Base-by-base conservation (phyloP, 2,888 invertebrate genomes). In the Aphrophora alni region DNA sequence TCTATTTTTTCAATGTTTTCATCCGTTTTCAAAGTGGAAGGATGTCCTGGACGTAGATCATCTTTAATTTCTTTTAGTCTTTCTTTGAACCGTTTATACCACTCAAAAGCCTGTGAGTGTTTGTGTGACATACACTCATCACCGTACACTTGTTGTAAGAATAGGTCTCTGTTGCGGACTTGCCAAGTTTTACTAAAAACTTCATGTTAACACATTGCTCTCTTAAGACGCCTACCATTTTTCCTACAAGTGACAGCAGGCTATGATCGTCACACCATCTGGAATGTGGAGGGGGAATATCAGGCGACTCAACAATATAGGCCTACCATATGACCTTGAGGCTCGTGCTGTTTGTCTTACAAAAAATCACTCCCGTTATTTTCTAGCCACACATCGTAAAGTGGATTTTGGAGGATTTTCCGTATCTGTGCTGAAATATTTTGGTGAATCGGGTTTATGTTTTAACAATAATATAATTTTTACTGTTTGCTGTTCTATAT, bases 11-110 rank as follows among this genome's bases (percentile, higher is more conserved):
- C 28, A 27, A 71, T 26, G 26, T 71, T 71, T 21, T 71, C 71
- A 25, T 71, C 71, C 71, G 71, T 71, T 71, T 72, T 27, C 28
- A 28, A 27, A 14, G 72, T 25, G 27, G 72, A 27, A 72, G 72
- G 72, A 14, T 14, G 28, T 27, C 28, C 72, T 27, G 28, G 72
- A 8, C 12, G 72, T 28, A 27, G 21, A 27, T 72, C 72, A 72
- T 72, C 71, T 71, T 71, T 24, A 17, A n/a, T 14, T 3, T 25
- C 71, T 25, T 71, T 8, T 33, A 3, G 33, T 8, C 33, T 33
- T 33, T 33, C 33, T 33, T 33, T 33, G 33, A 33, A 33, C 3
- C 33, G 33, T 33, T 44, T 44, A 44, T 14, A 14, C 72, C 72
- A 7, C 28, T 72, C 14, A 72, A 72, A 72, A 27, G 27, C 4